Conservation (phyloP, 2,888 invertebrate species). For the Leptopilina syphax region DNA sequence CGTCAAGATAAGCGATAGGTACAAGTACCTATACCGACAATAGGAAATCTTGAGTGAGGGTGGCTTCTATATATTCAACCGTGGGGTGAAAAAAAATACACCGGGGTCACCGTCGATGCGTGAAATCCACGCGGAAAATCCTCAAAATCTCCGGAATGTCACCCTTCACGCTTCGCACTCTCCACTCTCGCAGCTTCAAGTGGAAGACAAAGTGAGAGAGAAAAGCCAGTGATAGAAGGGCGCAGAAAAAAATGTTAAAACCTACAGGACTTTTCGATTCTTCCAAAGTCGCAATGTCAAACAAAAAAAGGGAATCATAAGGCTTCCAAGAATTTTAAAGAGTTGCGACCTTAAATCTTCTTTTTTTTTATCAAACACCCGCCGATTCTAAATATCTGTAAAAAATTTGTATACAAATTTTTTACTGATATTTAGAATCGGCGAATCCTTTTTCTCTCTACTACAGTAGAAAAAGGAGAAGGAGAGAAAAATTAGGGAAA, state of each 20-base stretch:
- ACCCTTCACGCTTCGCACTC: conserved; percentile 46
- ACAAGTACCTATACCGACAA: conserved; percentile 45
- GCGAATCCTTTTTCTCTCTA: too few relatives aligned
- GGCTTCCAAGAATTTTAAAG: conserved; percentile 42
- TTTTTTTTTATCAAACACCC: too few relatives aligned
- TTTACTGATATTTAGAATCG: too few relatives aligned
- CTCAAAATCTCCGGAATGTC: conserved; percentile 52
- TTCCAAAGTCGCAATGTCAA: conserved; percentile 6
- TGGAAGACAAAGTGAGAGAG: conserved; percentile 48
- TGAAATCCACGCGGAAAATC: conserved; percentile 53
- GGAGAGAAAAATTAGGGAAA: too few relatives aligned
- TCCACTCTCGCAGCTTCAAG: conserved; percentile 45
- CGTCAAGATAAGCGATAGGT: conserved; percentile 28
- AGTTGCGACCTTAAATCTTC: conserved; percentile 39
- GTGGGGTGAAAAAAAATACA: conserved; percentile 14
- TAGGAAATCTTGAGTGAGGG: conserved; percentile 41
- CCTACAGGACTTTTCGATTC: conserved; percentile 10
- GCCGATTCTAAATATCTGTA: too few relatives aligned
- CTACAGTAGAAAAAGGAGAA: too few relatives aligned
- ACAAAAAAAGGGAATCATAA: conserved; percentile 8
- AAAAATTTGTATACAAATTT: too few relatives aligned
- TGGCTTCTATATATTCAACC: conserved; percentile 29
- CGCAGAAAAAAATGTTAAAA: conserved; percentile 25
- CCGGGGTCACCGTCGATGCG: conserved; percentile 53
- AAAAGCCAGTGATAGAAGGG: conserved; percentile 14